Evolutionary conservation across 1,140 invertebrate species (phyloP).

Genomic region (Leguminivora glycinivorella): DNA sequence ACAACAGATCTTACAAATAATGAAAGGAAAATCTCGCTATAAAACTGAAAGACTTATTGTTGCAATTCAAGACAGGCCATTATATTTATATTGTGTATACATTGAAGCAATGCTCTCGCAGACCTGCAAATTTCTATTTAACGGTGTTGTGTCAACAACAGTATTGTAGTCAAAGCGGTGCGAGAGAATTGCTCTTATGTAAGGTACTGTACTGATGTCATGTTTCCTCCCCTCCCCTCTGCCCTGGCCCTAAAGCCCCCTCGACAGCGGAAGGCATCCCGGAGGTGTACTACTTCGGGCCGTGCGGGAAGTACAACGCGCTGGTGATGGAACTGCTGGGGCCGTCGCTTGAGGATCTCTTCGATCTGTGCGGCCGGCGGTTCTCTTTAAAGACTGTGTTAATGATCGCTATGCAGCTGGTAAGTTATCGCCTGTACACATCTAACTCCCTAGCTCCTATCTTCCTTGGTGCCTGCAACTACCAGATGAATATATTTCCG

Average conservation of each 20-base stretch:
- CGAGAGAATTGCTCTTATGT: constrained; percentile 65
- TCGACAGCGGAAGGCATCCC: constrained; percentile 95
- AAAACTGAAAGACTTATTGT: not conserved
- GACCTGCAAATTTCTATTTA: constrained; percentile 49
- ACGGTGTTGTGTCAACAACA: constrained; percentile 59
- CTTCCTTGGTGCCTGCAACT: no score
- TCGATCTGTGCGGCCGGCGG: constrained; percentile 99
- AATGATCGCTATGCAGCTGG: constrained; percentile 99
- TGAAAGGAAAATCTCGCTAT: no score
- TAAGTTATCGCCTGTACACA: constrained; percentile 78
- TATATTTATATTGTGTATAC: constrained; percentile 32
- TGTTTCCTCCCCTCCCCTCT: constrained; percentile 42
- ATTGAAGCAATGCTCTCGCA: constrained; percentile 64
- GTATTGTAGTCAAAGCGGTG: constrained; percentile 33
- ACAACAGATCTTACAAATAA: no score
- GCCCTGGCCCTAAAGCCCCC: constrained; percentile 57
- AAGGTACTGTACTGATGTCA: constrained; percentile 58
- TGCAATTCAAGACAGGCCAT: not conserved
- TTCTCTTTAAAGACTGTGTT: constrained; percentile 99
- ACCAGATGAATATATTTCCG: no score
- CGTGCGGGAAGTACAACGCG: constrained; percentile 99
- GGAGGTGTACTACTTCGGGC: constrained; percentile 99
- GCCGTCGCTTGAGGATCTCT: constrained; percentile 99
- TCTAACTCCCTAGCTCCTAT: not conserved
- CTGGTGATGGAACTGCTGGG: constrained; percentile 99